These are phyloP conservation scores for Squalus acanthias DNA, from an alignment of 2,797 vertebrate species.

Conservation along the genomic window DNA sequence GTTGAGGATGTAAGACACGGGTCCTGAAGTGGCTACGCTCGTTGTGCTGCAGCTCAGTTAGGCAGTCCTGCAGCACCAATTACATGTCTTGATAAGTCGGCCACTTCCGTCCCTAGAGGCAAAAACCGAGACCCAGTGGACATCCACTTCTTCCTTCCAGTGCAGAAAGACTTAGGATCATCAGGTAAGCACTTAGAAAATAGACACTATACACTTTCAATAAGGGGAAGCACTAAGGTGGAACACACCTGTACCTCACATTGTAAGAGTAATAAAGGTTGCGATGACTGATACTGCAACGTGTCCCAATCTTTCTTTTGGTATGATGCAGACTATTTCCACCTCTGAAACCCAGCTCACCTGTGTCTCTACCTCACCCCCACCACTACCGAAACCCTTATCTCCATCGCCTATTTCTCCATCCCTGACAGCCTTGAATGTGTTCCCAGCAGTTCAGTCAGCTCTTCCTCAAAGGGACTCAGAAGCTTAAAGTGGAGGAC, in stretches of 20 bases:
- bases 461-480: too few species aligned
- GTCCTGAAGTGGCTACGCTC: not conserved
- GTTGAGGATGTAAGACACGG: not conserved
- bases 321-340: not conserved
- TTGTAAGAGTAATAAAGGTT: not conserved
- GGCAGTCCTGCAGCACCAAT: not conserved
- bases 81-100: too few species aligned
- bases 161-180: not conserved
- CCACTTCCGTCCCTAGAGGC: too few species aligned
- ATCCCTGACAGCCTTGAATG: not conserved
- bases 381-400: not conserved
- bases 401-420: not conserved
- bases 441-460: not conserved
- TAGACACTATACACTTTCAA: not conserved
- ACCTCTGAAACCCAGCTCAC: not conserved
- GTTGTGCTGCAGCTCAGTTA: not conserved
- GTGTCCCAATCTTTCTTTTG: too few species aligned
- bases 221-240: not conserved
- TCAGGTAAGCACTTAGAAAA: not conserved
- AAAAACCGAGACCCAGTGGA: too few species aligned
- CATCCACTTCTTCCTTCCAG: too few species aligned
- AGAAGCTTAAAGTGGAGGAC: too few species aligned
- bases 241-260: not conserved
- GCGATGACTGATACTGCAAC: not conserved
- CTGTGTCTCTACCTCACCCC: not conserved